These are phyloP conservation scores for sheep (Ovis aries) DNA, from an alignment of 2,113 vertebrate species.

Conservation along the genomic window ARS-UI_Ramb_v3.0 NC_056061.1:91291001-91291500, in stretches of 20 bases:
- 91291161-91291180: not conserved
- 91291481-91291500: fast-evolving
- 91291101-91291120: not conserved
- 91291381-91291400: not conserved
- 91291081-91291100: not conserved
- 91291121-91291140: not conserved
- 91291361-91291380: not conserved
- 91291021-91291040: fast-evolving
- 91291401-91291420: not conserved
- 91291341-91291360: not conserved
- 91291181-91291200: not conserved
- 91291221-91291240: fast-evolving
- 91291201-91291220: fast-evolving
- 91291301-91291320: not conserved
- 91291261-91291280: fast-evolving
- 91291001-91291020: fast-evolving
- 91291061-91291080: fast-evolving
- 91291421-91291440: not conserved
- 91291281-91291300: not conserved
- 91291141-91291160: not conserved
- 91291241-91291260: not conserved
- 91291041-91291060: not conserved
- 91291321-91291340: not conserved
- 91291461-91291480: not conserved
- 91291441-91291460: not conserved